Percentiles rank a stretch among this genome's conserved stretches.
These are phyloP conservation scores for Diphyllodes magnificus DNA, from an alignment of 2,113 vertebrate species.

Conservation along the genomic window DNA sequence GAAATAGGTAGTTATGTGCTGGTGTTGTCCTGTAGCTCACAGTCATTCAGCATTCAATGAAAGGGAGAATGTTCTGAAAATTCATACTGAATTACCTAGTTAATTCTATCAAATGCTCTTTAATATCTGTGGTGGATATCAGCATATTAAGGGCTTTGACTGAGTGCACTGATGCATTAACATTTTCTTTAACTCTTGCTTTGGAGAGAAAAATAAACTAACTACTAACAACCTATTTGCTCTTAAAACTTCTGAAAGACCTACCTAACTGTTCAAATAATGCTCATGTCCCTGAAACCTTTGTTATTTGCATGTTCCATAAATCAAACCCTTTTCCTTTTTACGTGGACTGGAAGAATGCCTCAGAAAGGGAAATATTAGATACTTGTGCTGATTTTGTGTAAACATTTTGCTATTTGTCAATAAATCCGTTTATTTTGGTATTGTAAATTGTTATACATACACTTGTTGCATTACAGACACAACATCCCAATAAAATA, in stretches of 20 bases:
- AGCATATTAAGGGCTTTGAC: constrained; percentile 77
- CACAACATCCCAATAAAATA: not conserved
- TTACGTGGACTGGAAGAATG: constrained; percentile 67
- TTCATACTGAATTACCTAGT: not conserved
- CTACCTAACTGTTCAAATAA: constrained; percentile 34
- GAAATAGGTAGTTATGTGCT: not conserved
- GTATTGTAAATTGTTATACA: not conserved
- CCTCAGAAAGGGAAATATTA: constrained; percentile 62
- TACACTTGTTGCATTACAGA: not conserved
- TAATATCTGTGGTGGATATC: constrained; percentile 54
- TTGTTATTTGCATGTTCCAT: constrained; percentile 63
- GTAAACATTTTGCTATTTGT: not conserved
- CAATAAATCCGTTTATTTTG: not conserved
- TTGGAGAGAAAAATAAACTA: not conserved
- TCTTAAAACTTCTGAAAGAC: not conserved
- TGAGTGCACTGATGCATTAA: constrained; percentile 50
- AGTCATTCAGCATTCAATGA: not conserved
- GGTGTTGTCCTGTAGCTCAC: not conserved
- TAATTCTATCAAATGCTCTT: not conserved
- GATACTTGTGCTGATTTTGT: not conserved
- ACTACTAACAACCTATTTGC: constrained; percentile 2
- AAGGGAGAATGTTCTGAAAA: not conserved
- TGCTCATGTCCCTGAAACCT: constrained; percentile 12
- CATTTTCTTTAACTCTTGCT: constrained; percentile 46
- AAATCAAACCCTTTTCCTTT: constrained; percentile 27